Evolutionary conservation across 2,113 vertebrate genomes (phyloP).

Genomic region (Tympanuchus pallidicinctus): DNA sequence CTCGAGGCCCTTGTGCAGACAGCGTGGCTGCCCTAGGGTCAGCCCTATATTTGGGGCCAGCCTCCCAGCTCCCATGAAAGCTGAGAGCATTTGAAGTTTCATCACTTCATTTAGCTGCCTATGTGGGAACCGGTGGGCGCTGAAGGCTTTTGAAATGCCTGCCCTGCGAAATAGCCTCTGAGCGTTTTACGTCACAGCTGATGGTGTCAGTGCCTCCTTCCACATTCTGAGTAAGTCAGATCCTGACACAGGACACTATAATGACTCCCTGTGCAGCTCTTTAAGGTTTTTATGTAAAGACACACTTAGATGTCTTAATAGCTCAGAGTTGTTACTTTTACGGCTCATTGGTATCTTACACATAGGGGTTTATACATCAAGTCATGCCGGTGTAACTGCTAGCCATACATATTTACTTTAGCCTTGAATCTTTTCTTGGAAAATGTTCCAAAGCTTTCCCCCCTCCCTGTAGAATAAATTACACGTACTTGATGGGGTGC

Average conservation of each 20-base stretch:
- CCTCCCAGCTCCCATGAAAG: neutral
- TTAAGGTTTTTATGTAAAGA: slow-evolving; percentile 65
- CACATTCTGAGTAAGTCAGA: slow-evolving; percentile 45
- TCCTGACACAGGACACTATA: slow-evolving; percentile 61
- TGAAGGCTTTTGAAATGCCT: neutral
- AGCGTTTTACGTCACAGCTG: slow-evolving; percentile 22
- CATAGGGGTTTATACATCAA: slow-evolving; percentile 35
- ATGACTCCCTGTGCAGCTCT: slow-evolving; percentile 65
- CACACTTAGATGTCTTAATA: slow-evolving; percentile 49
- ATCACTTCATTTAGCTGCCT: slow-evolving; percentile 65
- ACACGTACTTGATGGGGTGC: slow-evolving; percentile 30
- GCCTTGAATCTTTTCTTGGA: slow-evolving; percentile 62
- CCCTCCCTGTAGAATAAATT: neutral
- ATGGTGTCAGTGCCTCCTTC: slow-evolving; percentile 54
- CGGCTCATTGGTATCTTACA: slow-evolving; percentile 52
- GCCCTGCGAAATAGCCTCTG: slow-evolving; percentile 15
- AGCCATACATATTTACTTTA: slow-evolving; percentile 4
- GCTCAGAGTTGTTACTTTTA: slow-evolving; percentile 68
- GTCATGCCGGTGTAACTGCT: slow-evolving; percentile 19
- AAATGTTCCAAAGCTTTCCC: slow-evolving; percentile 40
- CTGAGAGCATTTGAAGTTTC: slow-evolving; percentile 48
- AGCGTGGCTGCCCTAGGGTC: accelerated
- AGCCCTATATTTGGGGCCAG: accelerated
- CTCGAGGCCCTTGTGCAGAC: neutral
- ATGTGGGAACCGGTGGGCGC: slow-evolving; percentile 17